Evolutionary conservation across 2,797 vertebrate species (phyloP).

Genomic region (Halcyon chelicuti): DNA sequence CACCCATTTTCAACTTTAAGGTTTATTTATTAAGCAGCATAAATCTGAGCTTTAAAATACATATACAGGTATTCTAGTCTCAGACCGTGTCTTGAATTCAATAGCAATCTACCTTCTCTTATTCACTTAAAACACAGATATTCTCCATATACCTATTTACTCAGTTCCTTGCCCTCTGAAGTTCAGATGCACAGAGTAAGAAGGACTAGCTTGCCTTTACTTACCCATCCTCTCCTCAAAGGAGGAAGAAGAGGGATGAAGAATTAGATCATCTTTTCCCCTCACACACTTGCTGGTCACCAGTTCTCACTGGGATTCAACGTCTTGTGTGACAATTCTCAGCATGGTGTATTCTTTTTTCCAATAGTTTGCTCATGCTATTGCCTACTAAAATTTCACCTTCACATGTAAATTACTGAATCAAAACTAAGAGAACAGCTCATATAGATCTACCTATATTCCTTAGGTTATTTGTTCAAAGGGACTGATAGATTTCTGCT

Average conservation of each 20-base stretch:
- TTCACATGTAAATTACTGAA: background rate
- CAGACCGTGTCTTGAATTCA: background rate
- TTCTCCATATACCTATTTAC: background rate
- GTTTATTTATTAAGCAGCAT: background rate
- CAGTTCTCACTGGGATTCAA: background rate
- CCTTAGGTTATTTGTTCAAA: conserved; percentile 14
- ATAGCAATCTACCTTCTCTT: background rate
- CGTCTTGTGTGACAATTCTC: background rate
- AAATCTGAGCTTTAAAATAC: background rate
- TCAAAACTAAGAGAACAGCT: background rate
- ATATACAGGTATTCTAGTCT: background rate
- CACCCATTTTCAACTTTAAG: background rate
- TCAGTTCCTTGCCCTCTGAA: background rate
- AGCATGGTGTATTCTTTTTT: background rate
- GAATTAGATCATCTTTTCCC: background rate
- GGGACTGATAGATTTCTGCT: conserved; percentile 16
- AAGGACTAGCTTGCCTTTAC: background rate
- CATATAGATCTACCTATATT: background rate
- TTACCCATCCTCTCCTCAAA: background rate
- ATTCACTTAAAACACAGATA: background rate
- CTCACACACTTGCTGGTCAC: background rate
- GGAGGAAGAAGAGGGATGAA: background rate
- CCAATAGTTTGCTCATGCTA: background rate
- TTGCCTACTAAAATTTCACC: background rate
- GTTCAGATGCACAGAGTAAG: background rate